These are phyloP conservation scores for Hydrozoanthus tunicans DNA, from an alignment of 64 coral and sea anemone species.

Conservation along the genomic window DNA sequence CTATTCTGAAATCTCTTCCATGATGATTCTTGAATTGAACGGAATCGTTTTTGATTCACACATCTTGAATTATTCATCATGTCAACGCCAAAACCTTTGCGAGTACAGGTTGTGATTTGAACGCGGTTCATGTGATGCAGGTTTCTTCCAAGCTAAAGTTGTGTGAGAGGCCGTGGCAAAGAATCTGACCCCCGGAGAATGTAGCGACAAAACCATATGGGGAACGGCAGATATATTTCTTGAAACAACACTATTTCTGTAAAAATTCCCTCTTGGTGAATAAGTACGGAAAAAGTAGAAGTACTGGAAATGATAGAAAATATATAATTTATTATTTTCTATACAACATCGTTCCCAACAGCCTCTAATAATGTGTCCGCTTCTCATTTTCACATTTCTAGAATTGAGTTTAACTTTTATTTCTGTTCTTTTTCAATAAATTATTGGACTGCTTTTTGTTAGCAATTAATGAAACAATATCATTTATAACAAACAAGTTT, in stretches of 20 bases:
- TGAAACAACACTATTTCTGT: background rate
- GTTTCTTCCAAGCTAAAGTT: background rate
- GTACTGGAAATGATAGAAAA: too few species aligned
- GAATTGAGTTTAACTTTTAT: too few species aligned
- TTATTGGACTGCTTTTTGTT: too few species aligned
- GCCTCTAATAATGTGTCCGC: too few species aligned
- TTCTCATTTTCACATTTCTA: too few species aligned
- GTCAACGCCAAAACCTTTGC: background rate
- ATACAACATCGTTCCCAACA: too few species aligned
- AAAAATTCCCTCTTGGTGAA: too few species aligned
- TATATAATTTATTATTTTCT: too few species aligned
- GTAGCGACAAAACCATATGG: background rate
- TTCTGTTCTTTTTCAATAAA: too few species aligned
- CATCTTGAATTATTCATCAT: slow-evolving; percentile 18
- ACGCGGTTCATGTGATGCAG: slow-evolving; percentile 1
- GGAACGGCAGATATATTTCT: background rate
- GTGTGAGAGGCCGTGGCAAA: background rate
- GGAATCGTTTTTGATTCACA: background rate
- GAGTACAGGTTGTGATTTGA: slow-evolving; percentile 20
- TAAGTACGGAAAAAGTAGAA: too few species aligned
- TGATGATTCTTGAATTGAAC: background rate
- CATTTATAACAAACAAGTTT: too few species aligned
- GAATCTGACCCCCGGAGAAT: background rate
- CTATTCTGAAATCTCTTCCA: background rate
- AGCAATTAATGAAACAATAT: too few species aligned